These are phyloP conservation scores for Orchestes rusci DNA, from an alignment of 2,888 invertebrate genomes.

Conservation along the genomic window DNA sequence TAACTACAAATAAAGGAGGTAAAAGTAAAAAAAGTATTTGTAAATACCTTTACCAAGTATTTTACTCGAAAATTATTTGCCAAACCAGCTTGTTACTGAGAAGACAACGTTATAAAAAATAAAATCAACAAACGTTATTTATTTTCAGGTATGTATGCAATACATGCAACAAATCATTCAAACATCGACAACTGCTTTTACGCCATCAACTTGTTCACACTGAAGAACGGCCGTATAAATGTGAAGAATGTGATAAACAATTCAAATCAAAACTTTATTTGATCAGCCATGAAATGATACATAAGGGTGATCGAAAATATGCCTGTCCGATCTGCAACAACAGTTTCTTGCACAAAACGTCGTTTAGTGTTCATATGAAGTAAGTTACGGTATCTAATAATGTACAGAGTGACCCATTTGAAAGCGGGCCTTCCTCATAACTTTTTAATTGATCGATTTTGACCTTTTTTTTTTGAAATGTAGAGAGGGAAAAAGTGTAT, in stretches of 20 bases:
- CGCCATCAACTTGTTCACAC: slow-evolving; percentile 76
- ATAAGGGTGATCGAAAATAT: slow-evolving; percentile 54
- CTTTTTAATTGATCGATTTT: no score
- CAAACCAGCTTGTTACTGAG: no score
- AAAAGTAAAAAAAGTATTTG: no score
- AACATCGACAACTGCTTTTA: slow-evolving; percentile 64
- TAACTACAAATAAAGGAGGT: no score
- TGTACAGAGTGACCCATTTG: no score
- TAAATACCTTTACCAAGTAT: no score
- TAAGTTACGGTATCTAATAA: no score
- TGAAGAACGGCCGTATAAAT: slow-evolving; percentile 56
- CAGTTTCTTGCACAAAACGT: slow-evolving; percentile 70
- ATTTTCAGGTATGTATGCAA: slow-evolving; percentile 58
- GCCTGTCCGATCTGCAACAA: slow-evolving; percentile 61
- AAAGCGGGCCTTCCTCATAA: no score
- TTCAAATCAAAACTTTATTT: slow-evolving; percentile 70
- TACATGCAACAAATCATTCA: slow-evolving; percentile 69
- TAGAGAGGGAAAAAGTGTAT: no score
- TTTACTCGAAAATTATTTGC: no score
- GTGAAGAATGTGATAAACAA: slow-evolving; percentile 52
- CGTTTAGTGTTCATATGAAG: slow-evolving; percentile 65
- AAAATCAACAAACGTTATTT: neutral
- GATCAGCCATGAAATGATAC: slow-evolving; percentile 63
- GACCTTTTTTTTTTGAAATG: no score
- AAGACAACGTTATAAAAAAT: no score